Evolutionary conservation across 2,888 invertebrate genomes (phyloP).

Genomic region (Adelphocoris suturalis): DNA sequence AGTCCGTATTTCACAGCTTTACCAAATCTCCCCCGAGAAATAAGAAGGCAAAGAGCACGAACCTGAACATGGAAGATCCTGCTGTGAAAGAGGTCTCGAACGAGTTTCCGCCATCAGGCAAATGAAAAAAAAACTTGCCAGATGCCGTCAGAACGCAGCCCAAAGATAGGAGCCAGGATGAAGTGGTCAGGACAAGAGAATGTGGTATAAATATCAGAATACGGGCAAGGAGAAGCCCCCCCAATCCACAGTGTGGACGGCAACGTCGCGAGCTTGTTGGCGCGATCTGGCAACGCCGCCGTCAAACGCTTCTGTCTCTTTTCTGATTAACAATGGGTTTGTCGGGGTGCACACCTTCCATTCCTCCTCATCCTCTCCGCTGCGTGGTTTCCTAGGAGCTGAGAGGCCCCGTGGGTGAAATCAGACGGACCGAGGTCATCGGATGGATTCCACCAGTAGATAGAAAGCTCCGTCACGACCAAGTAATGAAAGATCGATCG

Average conservation of each 20-base stretch:
- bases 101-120: constrained; percentile 34
- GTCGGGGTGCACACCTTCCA: constrained; percentile 42
- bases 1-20: too few species aligned
- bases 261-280: constrained; percentile 25
- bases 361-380: constrained; percentile 1
- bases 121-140: neutral
- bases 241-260: neutral
- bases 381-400: neutral
- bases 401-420: neutral
- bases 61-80: neutral
- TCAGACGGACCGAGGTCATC: neutral
- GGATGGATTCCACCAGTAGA: too few species aligned
- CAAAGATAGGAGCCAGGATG: constrained; percentile 38
- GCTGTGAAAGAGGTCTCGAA: neutral
- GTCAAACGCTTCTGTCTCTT: constrained; percentile 57
- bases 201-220: constrained; percentile 62
- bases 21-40: too few species aligned
- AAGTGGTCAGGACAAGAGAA: constrained; percentile 57
- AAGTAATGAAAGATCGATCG: too few species aligned
- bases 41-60: neutral
- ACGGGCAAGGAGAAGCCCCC: constrained; percentile 46
- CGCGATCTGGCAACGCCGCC: constrained; percentile 52
- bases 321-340: constrained; percentile 66
- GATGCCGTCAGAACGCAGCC: neutral
- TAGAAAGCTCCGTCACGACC: too few species aligned